Evolutionary conservation across 2,888 invertebrate genomes (phyloP), one percentile per base, ranked within the genome.

Genomic region (Dynastes tityus): DNA sequence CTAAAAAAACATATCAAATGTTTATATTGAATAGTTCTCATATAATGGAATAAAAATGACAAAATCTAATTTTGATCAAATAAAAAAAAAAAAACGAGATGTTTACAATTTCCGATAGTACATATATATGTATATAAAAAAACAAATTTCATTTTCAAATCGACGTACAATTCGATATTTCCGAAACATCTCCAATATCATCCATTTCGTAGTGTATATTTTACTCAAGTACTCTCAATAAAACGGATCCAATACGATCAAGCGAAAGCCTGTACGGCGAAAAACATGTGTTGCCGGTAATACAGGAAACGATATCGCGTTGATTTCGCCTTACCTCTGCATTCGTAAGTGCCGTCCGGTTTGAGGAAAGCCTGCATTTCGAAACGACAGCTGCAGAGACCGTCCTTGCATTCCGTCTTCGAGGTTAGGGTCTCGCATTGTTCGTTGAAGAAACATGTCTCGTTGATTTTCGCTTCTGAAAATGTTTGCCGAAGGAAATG

Each of bases 401-500:
- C 93, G 87, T 96, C 95, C 80, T 93, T 91, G 88, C 96, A 96
- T 88, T 95, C 95, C 45, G 96, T 96, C 90, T 94, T 93, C 84
- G 91, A 91, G 82, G 93, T 93, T 83, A 91, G 90, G 80, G 91
- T 91, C 87, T 96, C 95, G 90, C 96, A 96, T 89, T 96, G 96
- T 87, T 95, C 95, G 88, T 93, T 93, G 90, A 96, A 96, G 87
- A 92, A 92, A 86, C 96, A 96, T 65, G 94, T 91, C 87, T 95
- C 95, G 90, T 96, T 96, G 85, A 96, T 93, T 82, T 92, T 91
- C 74, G 93, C 94, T 88, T 92, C 96, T 96, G 92, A 51, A 92
- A 92, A 53, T 83, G 80, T 40, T 13, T 1, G n/a, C 6, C 16
- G 40, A 16, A 2, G 22, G n/a, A 40, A 27, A 27, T 61, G 11